Percentiles rank a stretch among this genome's conserved stretches.
Evolutionary conservation across 1,140 invertebrate genomes (phyloP).

Genomic region (Drosophila nigromelanica): DNA sequence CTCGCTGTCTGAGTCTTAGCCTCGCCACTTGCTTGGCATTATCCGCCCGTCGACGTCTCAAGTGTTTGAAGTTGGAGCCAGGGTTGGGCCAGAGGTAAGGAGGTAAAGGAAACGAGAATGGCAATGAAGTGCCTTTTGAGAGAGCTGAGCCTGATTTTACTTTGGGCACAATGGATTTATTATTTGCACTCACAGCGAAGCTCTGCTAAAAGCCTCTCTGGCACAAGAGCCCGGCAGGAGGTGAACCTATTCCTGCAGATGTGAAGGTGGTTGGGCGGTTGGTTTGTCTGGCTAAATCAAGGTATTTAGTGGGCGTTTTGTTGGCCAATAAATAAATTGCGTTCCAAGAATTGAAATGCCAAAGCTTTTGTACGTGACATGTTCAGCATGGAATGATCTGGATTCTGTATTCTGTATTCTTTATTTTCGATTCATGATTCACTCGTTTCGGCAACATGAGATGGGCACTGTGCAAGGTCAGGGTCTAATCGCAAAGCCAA

Average conservation of each 20-base stretch:
- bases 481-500: conserved; percentile 25
- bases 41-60: conserved; percentile 69
- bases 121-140: conserved; percentile 48
- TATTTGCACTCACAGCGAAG: conserved; percentile 61
- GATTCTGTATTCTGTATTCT: background rate
- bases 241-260: background rate
- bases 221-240: conserved; percentile 7
- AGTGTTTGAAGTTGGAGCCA: conserved; percentile 50
- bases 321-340: conserved; percentile 8
- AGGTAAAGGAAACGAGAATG: conserved; percentile 1
- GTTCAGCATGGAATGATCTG: conserved; percentile 7
- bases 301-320: conserved; percentile 3
- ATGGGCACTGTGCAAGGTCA: conserved; percentile 30
- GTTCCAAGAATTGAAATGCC: conserved; percentile 55
- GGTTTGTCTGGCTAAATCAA: background rate
- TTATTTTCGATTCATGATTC: too few species aligned
- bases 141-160: conserved; percentile 75
- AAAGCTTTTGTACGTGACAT: conserved; percentile 35
- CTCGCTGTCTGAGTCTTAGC: conserved; percentile 17
- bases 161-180: conserved; percentile 82
- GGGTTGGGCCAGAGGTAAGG: background rate
- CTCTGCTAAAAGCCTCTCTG: conserved; percentile 70
- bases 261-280: conserved; percentile 1
- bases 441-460: conserved; percentile 2
- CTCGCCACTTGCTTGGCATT: conserved; percentile 74